Percentiles rank a stretch among this genome's conserved stretches.
Conservation (phyloP, 2,113 vertebrate genomes). For the Phodopus roborovskii region DNA sequence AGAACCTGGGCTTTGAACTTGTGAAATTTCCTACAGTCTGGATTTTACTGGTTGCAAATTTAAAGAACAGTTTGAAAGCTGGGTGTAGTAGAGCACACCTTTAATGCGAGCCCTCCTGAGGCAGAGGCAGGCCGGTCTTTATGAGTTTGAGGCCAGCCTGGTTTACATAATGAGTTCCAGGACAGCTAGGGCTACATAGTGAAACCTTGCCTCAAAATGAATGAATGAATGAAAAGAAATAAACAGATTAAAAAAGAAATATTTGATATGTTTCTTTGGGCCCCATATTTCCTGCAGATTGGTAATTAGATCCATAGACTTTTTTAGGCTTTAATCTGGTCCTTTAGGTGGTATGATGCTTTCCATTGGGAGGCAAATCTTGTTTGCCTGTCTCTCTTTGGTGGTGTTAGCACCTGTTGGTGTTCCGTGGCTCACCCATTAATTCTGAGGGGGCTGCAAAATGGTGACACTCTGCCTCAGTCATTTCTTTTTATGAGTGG, state of each 20-base stretch:
- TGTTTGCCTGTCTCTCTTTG: not conserved
- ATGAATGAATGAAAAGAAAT: not conserved
- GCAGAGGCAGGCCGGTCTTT: not conserved
- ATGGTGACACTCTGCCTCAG: slow-evolving; percentile 25
- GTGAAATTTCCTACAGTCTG: slow-evolving; percentile 39
- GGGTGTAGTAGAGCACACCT: not conserved
- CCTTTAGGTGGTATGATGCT: slow-evolving; percentile 27
- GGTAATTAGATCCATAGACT: slow-evolving; percentile 53
- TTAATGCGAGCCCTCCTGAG: not conserved
- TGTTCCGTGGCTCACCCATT: not conserved
- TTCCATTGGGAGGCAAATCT: slow-evolving; percentile 33
- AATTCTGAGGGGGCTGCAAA: not conserved
- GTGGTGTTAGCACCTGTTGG: slow-evolving; percentile 48
- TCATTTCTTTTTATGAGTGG: slow-evolving; percentile 56
- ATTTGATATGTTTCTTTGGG: slow-evolving; percentile 53
- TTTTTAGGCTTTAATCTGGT: slow-evolving; percentile 66
- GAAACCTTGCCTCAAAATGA: not conserved
- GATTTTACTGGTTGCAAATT: slow-evolving; percentile 63
- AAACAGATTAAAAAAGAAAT: not conserved
- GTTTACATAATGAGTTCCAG: not conserved
- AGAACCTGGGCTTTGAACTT: slow-evolving; percentile 22
- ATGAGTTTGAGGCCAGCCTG: not conserved
- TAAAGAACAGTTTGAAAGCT: slow-evolving; percentile 48
- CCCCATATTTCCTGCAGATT: slow-evolving; percentile 61
- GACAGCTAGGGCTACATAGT: not conserved